Percentiles rank a stretch among this genome's conserved stretches.
Conservation (phyloP, 2,113 vertebrate genomes). For the Reinhardtius hippoglossoides region DNA sequence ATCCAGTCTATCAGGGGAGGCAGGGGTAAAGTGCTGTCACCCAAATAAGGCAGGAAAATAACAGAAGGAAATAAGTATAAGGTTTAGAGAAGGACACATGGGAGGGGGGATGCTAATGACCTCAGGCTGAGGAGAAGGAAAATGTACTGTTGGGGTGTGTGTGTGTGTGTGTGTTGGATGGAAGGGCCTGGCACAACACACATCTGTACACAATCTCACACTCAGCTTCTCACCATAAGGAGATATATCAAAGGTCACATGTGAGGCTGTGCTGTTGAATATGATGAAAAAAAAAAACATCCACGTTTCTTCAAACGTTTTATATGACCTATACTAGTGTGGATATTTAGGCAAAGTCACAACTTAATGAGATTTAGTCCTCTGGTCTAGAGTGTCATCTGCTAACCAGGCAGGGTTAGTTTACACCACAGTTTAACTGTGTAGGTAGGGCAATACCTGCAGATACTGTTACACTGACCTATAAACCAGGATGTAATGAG, state of each 20-base stretch:
- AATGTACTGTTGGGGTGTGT: too few species aligned
- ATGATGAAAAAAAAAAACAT: background rate
- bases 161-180: background rate
- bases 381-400: constrained; percentile 21
- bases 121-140: too few species aligned
- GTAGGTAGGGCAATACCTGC: constrained; percentile 15
- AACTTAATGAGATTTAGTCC: background rate
- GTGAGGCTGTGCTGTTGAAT: background rate
- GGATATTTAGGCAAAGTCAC: background rate
- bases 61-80: too few species aligned
- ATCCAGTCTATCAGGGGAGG: background rate
- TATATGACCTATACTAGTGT: background rate
- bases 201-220: background rate
- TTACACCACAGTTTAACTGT: constrained; percentile 21
- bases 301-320: background rate
- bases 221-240: background rate
- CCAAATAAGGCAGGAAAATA: background rate
- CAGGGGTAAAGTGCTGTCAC: background rate
- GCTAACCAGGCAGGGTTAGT: constrained; percentile 20
- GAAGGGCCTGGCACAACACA: constrained; percentile 23
- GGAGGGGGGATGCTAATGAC: too few species aligned
- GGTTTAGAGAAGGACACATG: too few species aligned
- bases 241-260: background rate
- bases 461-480: constrained; percentile 65
- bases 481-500: constrained; percentile 59